A percentile compares a stretch with the other conserved stretches of the same genome.
phyloP scores from a whole-genome alignment of 2,113 vertebrate species.

The Calidris pygmaea region DNA sequence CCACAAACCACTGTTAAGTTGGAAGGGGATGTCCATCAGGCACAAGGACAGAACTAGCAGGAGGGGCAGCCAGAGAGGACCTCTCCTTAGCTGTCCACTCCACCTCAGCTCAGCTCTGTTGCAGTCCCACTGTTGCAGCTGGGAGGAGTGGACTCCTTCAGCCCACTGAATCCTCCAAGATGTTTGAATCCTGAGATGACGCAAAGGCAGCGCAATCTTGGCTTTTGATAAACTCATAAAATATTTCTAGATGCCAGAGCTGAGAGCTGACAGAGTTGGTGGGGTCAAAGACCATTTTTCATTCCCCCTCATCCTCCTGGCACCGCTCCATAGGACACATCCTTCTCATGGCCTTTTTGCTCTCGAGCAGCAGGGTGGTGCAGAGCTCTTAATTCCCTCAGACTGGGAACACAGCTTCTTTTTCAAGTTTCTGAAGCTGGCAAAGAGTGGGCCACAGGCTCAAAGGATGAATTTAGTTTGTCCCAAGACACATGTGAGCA shows the following conservation, averaged over 20 bases:
- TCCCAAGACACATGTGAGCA: not conserved
- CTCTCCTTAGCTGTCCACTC: not conserved
- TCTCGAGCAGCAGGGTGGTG: not conserved
- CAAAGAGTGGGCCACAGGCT: not conserved
- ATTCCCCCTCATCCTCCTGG: not conserved
- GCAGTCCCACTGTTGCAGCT: not conserved
- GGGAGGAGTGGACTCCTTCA: not conserved
- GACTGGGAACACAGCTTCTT: not conserved
- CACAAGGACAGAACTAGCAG: not conserved
- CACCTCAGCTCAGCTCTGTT: not conserved
- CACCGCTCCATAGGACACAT: not conserved
- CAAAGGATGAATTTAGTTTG: not conserved
- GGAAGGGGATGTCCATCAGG: rapidly evolving
- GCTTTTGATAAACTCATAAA: not conserved
- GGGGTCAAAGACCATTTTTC: not conserved
- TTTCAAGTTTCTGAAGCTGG: not conserved
- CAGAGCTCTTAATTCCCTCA: not conserved
- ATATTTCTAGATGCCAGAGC: not conserved
- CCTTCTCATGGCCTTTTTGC: not conserved
- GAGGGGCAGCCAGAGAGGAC: not conserved
- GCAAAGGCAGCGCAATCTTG: not conserved
- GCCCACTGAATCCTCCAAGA: not conserved
- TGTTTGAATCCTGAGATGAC: not conserved
- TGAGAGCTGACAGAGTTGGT: not conserved
- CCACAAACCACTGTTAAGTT: not conserved